Evolutionary conservation across 2,888 invertebrate species (phyloP).

Genomic region (Acrobasis consociella): DNA sequence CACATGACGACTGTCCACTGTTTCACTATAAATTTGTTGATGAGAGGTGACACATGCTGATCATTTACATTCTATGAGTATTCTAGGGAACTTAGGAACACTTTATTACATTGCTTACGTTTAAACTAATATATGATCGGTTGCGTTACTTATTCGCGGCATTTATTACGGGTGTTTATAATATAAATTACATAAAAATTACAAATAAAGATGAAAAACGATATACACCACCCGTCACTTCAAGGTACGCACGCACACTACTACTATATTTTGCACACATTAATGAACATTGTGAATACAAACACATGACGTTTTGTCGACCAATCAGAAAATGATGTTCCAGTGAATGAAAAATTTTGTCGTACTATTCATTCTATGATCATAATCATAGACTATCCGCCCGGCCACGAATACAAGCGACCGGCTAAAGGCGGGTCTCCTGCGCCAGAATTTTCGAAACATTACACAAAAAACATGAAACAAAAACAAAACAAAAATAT

Average conservation of each 20-base stretch:
- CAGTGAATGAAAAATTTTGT: background rate
- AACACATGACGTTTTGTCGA: slow-evolving; percentile 9
- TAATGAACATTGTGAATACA: slow-evolving; percentile 6
- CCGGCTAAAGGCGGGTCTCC: too few relatives aligned
- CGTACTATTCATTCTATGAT: background rate
- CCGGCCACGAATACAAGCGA: too few relatives aligned
- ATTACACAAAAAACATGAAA: too few relatives aligned
- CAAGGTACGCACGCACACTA: slow-evolving; percentile 39
- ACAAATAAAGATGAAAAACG: slow-evolving; percentile 42
- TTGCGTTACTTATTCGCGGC: slow-evolving; percentile 32
- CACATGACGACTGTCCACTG: slow-evolving; percentile 75
- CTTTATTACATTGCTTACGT: slow-evolving; percentile 41
- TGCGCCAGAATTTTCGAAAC: too few relatives aligned
- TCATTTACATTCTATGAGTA: slow-evolving; percentile 63
- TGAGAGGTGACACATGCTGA: slow-evolving; percentile 77
- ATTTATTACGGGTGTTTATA: slow-evolving; percentile 31
- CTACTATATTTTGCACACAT: background rate
- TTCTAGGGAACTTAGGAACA: slow-evolving; percentile 53
- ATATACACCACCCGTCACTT: slow-evolving; percentile 56
- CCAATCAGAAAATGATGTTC: slow-evolving; percentile 13
- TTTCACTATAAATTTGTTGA: slow-evolving; percentile 76
- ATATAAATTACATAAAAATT: slow-evolving; percentile 40
- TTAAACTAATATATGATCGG: slow-evolving; percentile 27
- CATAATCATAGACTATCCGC: background rate
- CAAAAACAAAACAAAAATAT: too few relatives aligned